Percentiles rank a stretch among this genome's conserved stretches.
These are phyloP conservation scores for Choloepus didactylus DNA, from an alignment of 2,797 vertebrate species.

Conservation along the genomic window DNA sequence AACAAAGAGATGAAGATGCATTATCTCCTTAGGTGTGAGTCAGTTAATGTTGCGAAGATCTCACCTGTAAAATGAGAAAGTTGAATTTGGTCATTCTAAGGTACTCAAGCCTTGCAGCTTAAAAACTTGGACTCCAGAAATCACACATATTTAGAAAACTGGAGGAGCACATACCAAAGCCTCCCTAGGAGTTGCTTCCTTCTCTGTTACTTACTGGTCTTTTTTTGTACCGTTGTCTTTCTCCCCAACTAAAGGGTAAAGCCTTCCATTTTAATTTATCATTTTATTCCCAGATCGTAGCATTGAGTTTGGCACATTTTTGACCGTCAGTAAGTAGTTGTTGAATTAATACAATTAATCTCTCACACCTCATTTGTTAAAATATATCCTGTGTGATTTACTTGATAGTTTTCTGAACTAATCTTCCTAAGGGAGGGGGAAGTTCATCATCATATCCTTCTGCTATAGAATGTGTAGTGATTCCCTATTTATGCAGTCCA, in stretches of 20 bases:
- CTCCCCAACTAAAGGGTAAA: not conserved
- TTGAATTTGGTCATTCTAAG: not conserved
- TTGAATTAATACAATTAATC: not conserved
- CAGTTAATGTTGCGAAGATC: not conserved
- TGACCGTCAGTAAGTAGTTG: not conserved
- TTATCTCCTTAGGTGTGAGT: not conserved
- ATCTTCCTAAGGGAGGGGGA: slow-evolving; percentile 12
- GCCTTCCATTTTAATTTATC: not conserved
- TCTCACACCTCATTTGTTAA: slow-evolving; percentile 1
- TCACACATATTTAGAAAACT: not conserved
- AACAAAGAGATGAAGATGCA: not conserved
- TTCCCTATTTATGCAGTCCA: not conserved
- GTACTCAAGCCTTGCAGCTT: not conserved
- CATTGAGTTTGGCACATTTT: not conserved
- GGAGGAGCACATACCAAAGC: not conserved
- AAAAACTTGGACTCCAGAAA: slow-evolving; percentile 4
- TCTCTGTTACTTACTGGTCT: not conserved
- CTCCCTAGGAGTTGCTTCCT: not conserved
- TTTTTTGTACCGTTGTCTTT: slow-evolving; percentile 11
- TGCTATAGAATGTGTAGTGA: not conserved
- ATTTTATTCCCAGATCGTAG: slow-evolving; percentile 24
- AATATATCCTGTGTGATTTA: not conserved
- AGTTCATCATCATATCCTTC: not conserved
- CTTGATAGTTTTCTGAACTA: slow-evolving; percentile 18
- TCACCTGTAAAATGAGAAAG: not conserved